Base-by-base conservation (phyloP, 1,140 invertebrate genomes). In the Arion vulgaris region DNA sequence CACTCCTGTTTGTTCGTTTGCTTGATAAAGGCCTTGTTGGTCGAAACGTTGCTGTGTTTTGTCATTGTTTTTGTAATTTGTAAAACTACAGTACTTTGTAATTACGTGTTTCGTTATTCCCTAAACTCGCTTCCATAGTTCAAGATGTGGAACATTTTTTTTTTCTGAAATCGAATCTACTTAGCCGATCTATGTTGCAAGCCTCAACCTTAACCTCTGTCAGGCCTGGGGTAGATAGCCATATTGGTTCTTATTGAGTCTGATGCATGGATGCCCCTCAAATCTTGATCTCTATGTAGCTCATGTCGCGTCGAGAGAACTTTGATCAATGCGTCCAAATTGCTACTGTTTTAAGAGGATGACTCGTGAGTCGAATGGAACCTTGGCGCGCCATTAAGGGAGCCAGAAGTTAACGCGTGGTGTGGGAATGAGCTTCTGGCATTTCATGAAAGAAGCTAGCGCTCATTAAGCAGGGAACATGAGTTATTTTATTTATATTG, bases 401-500 rank as follows among this genome's bases (percentile, higher is more conserved):
- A 57, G 23, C 53, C 7, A 57, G 26, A 9, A 5, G 7, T 28
- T 66, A 28, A 66, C 62, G 62, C 32, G n/a, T 32, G 28, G 11
- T 66, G n/a, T 11, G 62, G 62, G 26, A 62, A 49, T 49, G 45
- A 49, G 19, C n/a, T n/a, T n/a, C n/a, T n/a, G n/a, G n/a, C n/a
- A n/a, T n/a, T n/a, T n/a, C n/a, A n/a, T n/a, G n/a, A n/a, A n/a
- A n/a, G 26, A 23, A 4, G 51, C 19, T 7, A 26, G 51, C 51
- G 15, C 51, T 57, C 26, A 19, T 45, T 15, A 45, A 45, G 41
- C 17, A 17, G 28, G 62, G 28, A 28, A 66, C 28, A 66, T 11
- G 62, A 66, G n/a, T 66, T 66, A 34, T 66, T 66, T 66, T 66
- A 66, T 66, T 66, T n/a, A 66, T 66, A 66, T 66, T 66, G 32